Conservation (phyloP, 2,113 vertebrate species). For the Psilopsiagon aymara region DNA sequence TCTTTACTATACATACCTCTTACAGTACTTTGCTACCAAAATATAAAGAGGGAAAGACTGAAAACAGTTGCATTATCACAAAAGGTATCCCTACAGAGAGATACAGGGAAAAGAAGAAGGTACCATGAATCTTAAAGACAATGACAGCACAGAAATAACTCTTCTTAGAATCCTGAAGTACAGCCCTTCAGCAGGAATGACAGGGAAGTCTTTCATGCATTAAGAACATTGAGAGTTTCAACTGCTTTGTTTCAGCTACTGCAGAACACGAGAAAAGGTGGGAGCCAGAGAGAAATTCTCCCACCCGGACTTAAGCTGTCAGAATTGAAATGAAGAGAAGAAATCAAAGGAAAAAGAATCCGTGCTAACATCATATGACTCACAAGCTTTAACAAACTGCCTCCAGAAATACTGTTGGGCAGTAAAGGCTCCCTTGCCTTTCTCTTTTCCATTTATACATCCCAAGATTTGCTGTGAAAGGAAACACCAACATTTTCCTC, state of each 20-base stretch:
- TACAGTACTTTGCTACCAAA: not conserved
- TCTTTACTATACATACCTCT: not conserved
- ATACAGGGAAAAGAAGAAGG: not conserved
- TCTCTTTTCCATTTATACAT: conserved; percentile 17
- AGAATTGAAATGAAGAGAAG: conserved; percentile 1
- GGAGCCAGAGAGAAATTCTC: not conserved
- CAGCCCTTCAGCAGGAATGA: not conserved
- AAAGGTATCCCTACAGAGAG: not conserved
- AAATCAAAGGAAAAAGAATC: not conserved
- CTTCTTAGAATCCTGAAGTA: not conserved
- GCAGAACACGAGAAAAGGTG: not conserved
- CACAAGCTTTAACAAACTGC: not conserved
- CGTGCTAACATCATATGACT: not conserved
- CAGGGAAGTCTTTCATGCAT: not conserved
- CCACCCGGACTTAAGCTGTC: not conserved
- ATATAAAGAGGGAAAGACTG: not conserved
- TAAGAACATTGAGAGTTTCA: not conserved
- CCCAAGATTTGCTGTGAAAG: conserved; percentile 5
- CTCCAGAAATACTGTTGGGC: not conserved
- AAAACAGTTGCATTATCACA: not conserved
- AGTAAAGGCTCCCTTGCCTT: conserved; percentile 10
- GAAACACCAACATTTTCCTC: not conserved
- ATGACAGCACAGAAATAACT: not conserved
- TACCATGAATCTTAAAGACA: not conserved
- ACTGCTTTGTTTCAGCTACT: not conserved